Base-by-base conservation (phyloP, 2,888 invertebrate species). In the Spodoptera exigua region DNA sequence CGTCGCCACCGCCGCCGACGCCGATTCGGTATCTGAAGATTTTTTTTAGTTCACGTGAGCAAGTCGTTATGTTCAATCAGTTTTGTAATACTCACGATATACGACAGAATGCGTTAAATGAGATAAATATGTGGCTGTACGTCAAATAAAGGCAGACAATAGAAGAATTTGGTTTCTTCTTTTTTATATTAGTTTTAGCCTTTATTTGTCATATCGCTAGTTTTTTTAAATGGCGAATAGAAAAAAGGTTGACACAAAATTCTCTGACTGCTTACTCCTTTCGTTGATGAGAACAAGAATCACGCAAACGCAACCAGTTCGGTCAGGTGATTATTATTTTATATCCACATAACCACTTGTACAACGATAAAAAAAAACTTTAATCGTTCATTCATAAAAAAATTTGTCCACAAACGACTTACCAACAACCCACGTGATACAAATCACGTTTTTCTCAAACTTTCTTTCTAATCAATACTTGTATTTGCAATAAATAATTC, bases 401-500 rank as follows among this genome's bases (percentile, higher is more conserved):
- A 51, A 0, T 1, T n/a, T 0, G 46, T 43, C 34, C 21, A 35
- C 14, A 41, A 16, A 54, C 49, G 14, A 45, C 32, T 46, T 17
- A 35, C 7, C 27, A 5, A 7, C 27, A 43, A 14, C 45, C 43
- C 70, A 70, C 66, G 56, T 73, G 74, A 56, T 21, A 36, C 32
- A 2, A 51, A 54, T 55, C 57, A 69, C 46, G 55, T 59, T 51
- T 39, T 65, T 57, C 21, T 46, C 2, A 21, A 76, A 74, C 77
- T 75, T 76, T 76, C 77, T 53, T 76, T 45, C 43, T 70, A 70
- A 73, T 73, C 61, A 67, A 60, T 53, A 59, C 48, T 41, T 52
- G 34, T 52, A 55, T 73, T 70, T 10, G 63, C 57, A 64, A 64
- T 76, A 63, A 74, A 60, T 68, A 53, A 48, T 49, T 9, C 56